Conservation (phyloP, 2,113 vertebrate genomes). For the Regulus satrapa region DNA sequence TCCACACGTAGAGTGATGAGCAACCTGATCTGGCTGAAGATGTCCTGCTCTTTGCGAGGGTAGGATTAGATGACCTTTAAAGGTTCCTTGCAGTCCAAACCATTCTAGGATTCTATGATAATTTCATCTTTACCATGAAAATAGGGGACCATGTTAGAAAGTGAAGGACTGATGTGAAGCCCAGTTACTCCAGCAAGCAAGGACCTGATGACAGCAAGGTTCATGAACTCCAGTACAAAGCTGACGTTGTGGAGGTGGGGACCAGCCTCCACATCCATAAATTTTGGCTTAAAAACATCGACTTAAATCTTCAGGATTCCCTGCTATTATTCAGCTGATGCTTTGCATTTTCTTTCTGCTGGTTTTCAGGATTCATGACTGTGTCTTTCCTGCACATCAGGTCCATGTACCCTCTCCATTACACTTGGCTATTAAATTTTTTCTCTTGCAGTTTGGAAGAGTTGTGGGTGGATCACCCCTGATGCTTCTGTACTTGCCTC, state of each 20-base stretch:
- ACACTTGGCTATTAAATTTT: neutral
- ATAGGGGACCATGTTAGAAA: neutral
- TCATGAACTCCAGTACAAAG: neutral
- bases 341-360: neutral
- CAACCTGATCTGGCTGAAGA: neutral
- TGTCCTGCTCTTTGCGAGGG: neutral
- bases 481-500: neutral
- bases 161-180: neutral
- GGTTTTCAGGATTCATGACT: neutral
- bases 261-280: neutral
- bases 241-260: neutral
- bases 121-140: neutral
- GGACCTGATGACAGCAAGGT: neutral
- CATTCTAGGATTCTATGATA: neutral
- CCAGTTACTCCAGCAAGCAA: neutral
- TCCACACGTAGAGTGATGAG: neutral
- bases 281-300: neutral
- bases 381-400: neutral
- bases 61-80: neutral
- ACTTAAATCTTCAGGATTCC: neutral
- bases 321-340: neutral
- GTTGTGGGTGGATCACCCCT: accelerated
- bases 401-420: accelerated
- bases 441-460: neutral
- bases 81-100: neutral